Percentiles rank a stretch among this genome's conserved stretches.
phyloP scores from a whole-genome alignment of 2,797 vertebrate genomes.

The Pangasius djambal region DNA sequence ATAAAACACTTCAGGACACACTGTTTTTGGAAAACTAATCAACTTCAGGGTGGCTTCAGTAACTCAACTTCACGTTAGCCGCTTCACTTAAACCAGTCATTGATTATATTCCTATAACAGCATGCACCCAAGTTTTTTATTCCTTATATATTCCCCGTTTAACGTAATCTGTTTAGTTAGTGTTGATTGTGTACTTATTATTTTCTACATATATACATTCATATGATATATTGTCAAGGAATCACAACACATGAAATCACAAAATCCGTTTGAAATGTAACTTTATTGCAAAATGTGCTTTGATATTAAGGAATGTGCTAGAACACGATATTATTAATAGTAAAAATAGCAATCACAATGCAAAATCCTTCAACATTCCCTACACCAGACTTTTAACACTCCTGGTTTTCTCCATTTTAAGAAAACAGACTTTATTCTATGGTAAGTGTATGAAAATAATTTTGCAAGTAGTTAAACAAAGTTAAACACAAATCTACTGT shows the following conservation, averaged over 20 bases:
- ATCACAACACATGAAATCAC: neutral
- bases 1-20: neutral
- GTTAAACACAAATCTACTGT: neutral
- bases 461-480: neutral
- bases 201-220: too few species aligned
- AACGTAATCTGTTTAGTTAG: neutral
- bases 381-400: neutral
- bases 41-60: neutral
- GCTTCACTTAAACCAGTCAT: neutral
- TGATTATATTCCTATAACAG: neutral
- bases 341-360: neutral
- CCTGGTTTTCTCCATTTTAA: neutral
- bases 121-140: neutral
- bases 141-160: neutral
- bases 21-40: neutral
- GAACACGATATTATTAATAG: conserved; percentile 22
- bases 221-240: too few species aligned
- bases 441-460: neutral
- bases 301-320: conserved; percentile 41
- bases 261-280: neutral
- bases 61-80: neutral
- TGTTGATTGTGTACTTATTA: neutral
- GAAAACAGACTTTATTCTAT: neutral
- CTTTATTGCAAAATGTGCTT: conserved; percentile 53
- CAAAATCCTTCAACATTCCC: conserved; percentile 7